Conservation (phyloP, 1,140 invertebrate species). For the Temnothorax nylanderi region DNA sequence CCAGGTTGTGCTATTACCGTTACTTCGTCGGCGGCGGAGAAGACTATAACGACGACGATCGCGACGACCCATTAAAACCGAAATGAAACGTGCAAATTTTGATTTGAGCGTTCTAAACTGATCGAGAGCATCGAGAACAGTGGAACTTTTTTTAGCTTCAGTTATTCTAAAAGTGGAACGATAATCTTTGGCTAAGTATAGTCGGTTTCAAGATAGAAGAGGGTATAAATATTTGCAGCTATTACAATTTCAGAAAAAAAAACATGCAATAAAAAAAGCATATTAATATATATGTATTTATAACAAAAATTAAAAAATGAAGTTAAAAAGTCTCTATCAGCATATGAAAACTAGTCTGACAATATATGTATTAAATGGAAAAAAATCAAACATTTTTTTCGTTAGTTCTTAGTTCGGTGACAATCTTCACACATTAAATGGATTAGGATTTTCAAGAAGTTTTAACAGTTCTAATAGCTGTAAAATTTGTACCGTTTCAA, state of each 20-base stretch:
- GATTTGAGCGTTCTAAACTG: conserved; percentile 10
- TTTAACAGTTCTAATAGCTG: no score
- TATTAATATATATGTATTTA: no score
- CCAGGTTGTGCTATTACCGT: conserved; percentile 82
- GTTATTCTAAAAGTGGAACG: not conserved
- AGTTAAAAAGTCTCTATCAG: no score
- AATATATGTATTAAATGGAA: no score
- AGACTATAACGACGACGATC: conserved; percentile 31
- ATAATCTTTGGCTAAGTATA: not conserved
- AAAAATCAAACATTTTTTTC: no score
- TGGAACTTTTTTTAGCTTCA: not conserved
- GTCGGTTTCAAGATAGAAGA: not conserved
- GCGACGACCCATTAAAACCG: conserved; percentile 42
- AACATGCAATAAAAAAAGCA: not conserved
- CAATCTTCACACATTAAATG: no score
- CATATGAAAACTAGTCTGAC: no score
- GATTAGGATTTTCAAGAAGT: no score
- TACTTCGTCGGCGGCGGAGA: conserved; percentile 60
- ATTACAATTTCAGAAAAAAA: not conserved
- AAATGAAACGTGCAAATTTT: conserved; percentile 36
- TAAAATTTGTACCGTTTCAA: no score
- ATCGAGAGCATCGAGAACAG: not conserved
- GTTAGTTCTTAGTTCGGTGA: no score
- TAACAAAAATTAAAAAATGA: no score
- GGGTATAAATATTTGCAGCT: not conserved